Evolutionary conservation across 1,140 invertebrate genomes (phyloP), one percentile per base, ranked within the genome.

Genomic region (Magallana ariakensis): DNA sequence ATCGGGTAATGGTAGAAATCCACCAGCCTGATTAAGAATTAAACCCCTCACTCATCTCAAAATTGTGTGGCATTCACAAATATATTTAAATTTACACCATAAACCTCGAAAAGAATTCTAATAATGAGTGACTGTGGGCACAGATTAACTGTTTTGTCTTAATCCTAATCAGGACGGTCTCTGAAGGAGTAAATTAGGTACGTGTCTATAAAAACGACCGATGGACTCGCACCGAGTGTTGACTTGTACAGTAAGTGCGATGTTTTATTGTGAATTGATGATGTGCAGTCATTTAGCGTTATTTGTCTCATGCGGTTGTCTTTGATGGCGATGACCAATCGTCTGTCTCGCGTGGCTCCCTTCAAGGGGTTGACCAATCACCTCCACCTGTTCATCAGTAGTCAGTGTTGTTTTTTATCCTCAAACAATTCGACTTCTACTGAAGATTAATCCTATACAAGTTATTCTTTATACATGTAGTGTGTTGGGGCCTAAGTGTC

Each of bases 1-100:
- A 75, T 75, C 66, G 22, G 66, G 66, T 75, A 26, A 75, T 26
- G 62, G 66, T 75, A 75, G 66, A 75, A 75, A 75, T 75, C 22
- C 22, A 13, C 22, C 66, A 26, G 33, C 66, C 33, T 75, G 66
- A 75, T 26, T 75, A 75, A 19, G 26, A 75, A 13, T 75, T 75
- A 75, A 75, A 75, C 66, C 66, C 66, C 66, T 75, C 66, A 75
- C 66, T 26, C 66, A 75, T 75, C 66, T 75, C 9, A 75, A 75
- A 33, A 75, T 26, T 75, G 66, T 75, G 66, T 26, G 66, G 66
- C 22, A 75, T 75, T 75, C 33, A 19, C 33, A 26, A 75, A 75
- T 75, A 75, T 75, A 75, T 75, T 75, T 22, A 75, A 22, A 75
- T 75, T 75, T 75, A 75, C 13, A 75, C 19, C 66, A 75, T 75